Evolutionary conservation across 2,888 invertebrate genomes (phyloP).

Genomic region (Brenthis daphne): DNA sequence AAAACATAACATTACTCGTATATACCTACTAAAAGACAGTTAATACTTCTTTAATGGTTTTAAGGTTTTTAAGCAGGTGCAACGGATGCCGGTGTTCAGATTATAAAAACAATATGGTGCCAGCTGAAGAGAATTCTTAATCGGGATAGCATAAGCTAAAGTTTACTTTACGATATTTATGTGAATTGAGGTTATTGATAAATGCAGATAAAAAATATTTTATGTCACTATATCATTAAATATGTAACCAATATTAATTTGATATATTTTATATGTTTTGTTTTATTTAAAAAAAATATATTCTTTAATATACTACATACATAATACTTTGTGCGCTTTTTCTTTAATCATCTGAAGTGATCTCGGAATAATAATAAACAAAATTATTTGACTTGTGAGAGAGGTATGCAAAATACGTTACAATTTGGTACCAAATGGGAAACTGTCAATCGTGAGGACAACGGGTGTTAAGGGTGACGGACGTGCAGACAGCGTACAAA

Average conservation of each 20-base stretch:
- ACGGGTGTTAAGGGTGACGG: conserved; percentile 46
- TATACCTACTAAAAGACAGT: conserved; percentile 39
- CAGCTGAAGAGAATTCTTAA: conserved; percentile 41
- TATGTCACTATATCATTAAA: not conserved
- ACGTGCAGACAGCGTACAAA: conserved; percentile 72
- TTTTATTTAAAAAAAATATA: too few relatives aligned
- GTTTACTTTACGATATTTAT: conserved; percentile 25
- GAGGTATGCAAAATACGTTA: conserved; percentile 15
- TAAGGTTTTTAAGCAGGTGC: conserved; percentile 53
- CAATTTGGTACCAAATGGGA: conserved; percentile 6
- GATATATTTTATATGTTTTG: too few relatives aligned
- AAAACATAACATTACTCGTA: not conserved
- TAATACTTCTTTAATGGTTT: conserved; percentile 50
- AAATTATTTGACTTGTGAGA: conserved; percentile 11
- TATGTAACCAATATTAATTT: too few relatives aligned
- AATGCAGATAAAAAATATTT: not conserved
- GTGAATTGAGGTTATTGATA: conserved; percentile 14
- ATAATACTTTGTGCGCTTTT: too few relatives aligned
- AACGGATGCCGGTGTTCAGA: conserved; percentile 53
- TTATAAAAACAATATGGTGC: conserved; percentile 72
- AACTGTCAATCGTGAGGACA: conserved; percentile 54
- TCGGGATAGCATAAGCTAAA: conserved; percentile 20
- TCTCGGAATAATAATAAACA: not conserved
- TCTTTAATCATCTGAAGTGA: too few relatives aligned
- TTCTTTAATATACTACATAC: too few relatives aligned